These are phyloP conservation scores for Pseudochirops corinnae DNA, from an alignment of 2,797 vertebrate genomes.

Conservation along the genomic window DNA sequence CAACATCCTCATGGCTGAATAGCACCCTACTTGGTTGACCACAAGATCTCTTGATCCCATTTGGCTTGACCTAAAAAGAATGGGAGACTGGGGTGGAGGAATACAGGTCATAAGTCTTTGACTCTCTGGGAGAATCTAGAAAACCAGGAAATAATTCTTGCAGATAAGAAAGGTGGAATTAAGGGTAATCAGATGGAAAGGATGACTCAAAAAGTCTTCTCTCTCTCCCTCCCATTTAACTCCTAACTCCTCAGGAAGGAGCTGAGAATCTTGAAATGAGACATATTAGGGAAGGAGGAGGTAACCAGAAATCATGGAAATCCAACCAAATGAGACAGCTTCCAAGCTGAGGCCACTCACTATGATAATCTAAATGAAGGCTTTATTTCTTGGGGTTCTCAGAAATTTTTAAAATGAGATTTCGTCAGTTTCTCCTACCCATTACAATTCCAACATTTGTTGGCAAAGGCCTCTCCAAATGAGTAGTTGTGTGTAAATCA, in stretches of 20 bases:
- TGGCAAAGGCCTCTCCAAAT: neutral
- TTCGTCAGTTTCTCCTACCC: neutral
- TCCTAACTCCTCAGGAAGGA: neutral
- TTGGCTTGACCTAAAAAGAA: neutral
- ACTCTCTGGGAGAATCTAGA: neutral
- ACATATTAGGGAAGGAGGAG: neutral
- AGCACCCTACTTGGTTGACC: neutral
- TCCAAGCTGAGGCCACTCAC: neutral
- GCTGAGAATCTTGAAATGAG: neutral
- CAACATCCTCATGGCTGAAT: neutral
- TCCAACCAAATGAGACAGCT: neutral
- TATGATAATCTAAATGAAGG: neutral
- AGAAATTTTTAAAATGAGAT: neutral
- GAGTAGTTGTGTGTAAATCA: neutral
- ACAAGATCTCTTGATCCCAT: neutral
- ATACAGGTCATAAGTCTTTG: neutral
- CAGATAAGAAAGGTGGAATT: neutral
- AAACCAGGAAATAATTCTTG: neutral
- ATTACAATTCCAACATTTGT: neutral
- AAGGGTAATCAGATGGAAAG: neutral
- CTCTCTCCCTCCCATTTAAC: neutral
- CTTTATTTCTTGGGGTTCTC: neutral
- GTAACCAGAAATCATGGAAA: neutral
- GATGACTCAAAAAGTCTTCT: conserved; percentile 2
- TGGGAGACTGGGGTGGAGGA: neutral